A percentile compares a stretch with the other conserved stretches of the same genome.
These are phyloP conservation scores for Amphibalanus amphitrite DNA, from an alignment of 1,140 invertebrate genomes.

Conservation along the genomic window DNA sequence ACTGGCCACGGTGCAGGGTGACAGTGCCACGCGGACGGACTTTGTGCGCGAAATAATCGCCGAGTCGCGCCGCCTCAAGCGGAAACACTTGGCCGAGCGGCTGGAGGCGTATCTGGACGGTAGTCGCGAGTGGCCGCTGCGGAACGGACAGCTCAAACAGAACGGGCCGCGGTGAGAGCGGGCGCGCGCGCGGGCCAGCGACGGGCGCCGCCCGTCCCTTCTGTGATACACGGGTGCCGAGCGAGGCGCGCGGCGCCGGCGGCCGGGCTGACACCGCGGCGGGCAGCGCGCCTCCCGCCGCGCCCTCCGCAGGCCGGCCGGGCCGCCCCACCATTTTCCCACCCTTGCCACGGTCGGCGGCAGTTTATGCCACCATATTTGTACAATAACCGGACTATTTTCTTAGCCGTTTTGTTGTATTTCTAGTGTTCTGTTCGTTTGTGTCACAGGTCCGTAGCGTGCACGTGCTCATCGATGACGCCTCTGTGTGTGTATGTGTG, in stretches of 20 bases:
- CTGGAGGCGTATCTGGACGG: background rate
- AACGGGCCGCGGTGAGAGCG: background rate
- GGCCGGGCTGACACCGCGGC: too few species aligned
- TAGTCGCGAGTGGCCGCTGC: background rate
- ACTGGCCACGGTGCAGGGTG: background rate
- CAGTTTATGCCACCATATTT: background rate
- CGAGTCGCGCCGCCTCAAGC: constrained; percentile 1
- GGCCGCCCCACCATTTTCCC: too few species aligned
- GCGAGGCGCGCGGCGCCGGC: too few species aligned
- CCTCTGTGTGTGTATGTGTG: background rate
- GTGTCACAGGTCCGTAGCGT: background rate
- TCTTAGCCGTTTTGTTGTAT: background rate
- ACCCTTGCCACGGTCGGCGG: background rate
- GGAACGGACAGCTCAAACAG: background rate
- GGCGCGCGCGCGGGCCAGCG: too few species aligned
- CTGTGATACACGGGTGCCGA: background rate
- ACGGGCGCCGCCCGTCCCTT: too few species aligned
- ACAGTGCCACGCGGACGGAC: background rate
- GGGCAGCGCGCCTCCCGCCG: too few species aligned
- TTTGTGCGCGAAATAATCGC: background rate
- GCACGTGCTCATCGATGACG: background rate
- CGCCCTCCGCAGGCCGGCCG: too few species aligned
- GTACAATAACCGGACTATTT: constrained; percentile 1
- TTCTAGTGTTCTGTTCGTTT: background rate
- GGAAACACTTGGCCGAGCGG: background rate